Evolutionary conservation across 30 jellyfish, hydroid and myxozoan genomes (phyloP).

Genomic region (Aurelia sp.): DNA sequence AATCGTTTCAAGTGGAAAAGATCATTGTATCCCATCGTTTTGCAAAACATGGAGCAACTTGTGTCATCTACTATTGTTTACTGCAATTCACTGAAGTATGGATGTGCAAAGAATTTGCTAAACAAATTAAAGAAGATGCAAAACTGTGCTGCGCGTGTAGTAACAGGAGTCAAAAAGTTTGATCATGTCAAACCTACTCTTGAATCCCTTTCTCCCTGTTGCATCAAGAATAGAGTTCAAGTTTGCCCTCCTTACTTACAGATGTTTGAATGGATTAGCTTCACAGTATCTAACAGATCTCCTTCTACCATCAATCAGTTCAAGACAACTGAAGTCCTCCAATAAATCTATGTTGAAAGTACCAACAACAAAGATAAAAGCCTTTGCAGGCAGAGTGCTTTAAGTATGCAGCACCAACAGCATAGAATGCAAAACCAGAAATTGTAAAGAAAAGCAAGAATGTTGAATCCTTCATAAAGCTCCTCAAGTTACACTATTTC

Average conservation of each 20-base stretch:
- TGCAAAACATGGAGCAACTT: neutral
- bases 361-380: conserved; percentile 1
- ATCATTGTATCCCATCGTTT: too few species aligned
- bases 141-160: conserved; percentile 8
- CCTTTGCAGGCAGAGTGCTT: neutral
- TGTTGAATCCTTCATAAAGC: conserved; percentile 1
- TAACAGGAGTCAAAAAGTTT: conserved; percentile 2
- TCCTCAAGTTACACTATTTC: neutral
- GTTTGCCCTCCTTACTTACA: conserved; percentile 19
- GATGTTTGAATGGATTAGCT: neutral
- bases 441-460: conserved; percentile 14
- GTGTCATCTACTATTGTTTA: conserved; percentile 16
- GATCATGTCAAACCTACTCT: neutral
- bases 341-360: conserved; percentile 30
- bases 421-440: conserved; percentile 24
- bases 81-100: conserved; percentile 21
- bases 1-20: too few species aligned
- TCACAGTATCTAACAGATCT: conserved; percentile 12
- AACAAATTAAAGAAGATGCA: neutral
- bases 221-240: conserved; percentile 9
- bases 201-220: neutral
- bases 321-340: conserved; percentile 34
- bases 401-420: conserved; percentile 12
- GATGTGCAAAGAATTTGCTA: neutral
- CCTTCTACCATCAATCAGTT: neutral